Base-by-base conservation (phyloP, 1,140 invertebrate species). In the Dryas iulia region DNA sequence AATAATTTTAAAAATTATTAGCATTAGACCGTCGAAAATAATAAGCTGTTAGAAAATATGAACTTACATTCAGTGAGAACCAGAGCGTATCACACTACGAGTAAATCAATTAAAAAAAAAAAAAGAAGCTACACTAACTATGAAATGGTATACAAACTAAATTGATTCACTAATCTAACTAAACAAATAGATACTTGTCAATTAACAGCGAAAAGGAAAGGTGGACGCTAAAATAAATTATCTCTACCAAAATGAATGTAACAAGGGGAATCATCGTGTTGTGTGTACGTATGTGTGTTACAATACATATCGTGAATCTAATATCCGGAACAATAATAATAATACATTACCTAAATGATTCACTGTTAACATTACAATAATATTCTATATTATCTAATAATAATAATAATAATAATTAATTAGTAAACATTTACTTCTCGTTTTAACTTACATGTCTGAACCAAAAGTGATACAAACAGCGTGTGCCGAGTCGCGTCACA, bases 1-100 rank as follows among this genome's bases (percentile, higher is more conserved):
- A 82, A 78, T 83, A 79, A 84, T 77, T 78, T 84, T 84, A 84
- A 79, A 80, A 84, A 72, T 61, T 77, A 76, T 78, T 74, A 81
- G 68, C 35, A 61, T 61, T 71, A 71, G 62, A 71, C 69, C 69
- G 69, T 71, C 69, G 64, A 71, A 52, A 59, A 65, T 54, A 64
- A 70, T 57, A 62, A 47, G 14, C 14, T 47, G 39, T 47, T 47
- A 47, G 39, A 47, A 12, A n/a, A 47, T n/a, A n/a, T 47, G 39
- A 47, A 47, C 6, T n/a, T 18, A 47, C 5, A 47, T 8, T 18
- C n/a, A 47, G 26, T 28, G 26, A 28, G 26, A 3, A 6, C n/a
- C n/a, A 3, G 26, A 28, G 3, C 26, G 26, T 6, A 28, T 6
- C 26, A 28, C 26, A 28, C 26, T 28, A n/a, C n/a, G n/a, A n/a